phyloP scores from a whole-genome alignment of 2,888 invertebrate species.

The Melipona bicolor region DNA sequence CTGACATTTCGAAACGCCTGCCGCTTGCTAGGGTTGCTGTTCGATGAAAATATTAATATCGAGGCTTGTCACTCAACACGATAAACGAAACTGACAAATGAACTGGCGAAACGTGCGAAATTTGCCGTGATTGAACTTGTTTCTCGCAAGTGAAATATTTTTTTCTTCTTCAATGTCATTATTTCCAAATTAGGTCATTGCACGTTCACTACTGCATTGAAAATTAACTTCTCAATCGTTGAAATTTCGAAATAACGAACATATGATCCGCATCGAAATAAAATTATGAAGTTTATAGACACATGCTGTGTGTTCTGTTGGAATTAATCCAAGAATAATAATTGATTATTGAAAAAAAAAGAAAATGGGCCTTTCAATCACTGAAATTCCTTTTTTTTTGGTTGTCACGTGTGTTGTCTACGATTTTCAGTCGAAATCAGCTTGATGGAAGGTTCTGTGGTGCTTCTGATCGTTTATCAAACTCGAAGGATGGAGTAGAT shows the following conservation, averaged over 20 bases:
- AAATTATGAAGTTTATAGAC: too few relatives aligned
- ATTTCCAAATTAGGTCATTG: too few relatives aligned
- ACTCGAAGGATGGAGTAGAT: background rate
- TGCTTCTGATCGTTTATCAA: constrained; percentile 9
- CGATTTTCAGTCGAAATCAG: background rate
- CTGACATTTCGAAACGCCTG: constrained; percentile 21
- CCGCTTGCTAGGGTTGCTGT: background rate
- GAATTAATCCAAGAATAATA: too few relatives aligned
- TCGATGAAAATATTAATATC: background rate
- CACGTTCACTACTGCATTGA: too few relatives aligned
- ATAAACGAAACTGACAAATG: background rate
- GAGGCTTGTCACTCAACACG: background rate
- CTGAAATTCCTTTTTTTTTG: background rate
- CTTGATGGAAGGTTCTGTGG: background rate
- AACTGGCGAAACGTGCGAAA: background rate
- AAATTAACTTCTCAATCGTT: too few relatives aligned
- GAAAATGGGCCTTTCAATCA: background rate
- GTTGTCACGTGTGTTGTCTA: background rate
- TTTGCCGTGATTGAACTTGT: background rate
- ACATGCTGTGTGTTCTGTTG: too few relatives aligned
- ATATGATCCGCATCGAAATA: too few relatives aligned
- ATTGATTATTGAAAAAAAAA: background rate
- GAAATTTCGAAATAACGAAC: too few relatives aligned
- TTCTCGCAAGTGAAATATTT: background rate
- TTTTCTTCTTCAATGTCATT: background rate